These are phyloP conservation scores for Telmatochromis sp. DNA, from an alignment of 2,113 vertebrate genomes.

Conservation along the genomic window DNA sequence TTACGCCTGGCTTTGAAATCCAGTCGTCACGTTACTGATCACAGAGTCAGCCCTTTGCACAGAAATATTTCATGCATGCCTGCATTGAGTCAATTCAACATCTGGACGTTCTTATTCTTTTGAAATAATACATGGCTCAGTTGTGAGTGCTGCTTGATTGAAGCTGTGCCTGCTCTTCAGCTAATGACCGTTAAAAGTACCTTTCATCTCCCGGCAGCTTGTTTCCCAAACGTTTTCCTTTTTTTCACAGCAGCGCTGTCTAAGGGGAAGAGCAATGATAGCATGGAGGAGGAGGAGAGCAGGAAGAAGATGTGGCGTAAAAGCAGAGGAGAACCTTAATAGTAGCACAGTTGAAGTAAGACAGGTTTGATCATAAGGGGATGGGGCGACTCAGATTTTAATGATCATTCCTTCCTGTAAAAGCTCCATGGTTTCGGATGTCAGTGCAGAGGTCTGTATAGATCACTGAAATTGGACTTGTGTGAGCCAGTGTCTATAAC, in stretches of 20 bases:
- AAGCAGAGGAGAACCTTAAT: neutral
- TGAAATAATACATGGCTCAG: slow-evolving; percentile 1
- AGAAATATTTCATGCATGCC: neutral
- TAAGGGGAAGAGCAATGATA: neutral
- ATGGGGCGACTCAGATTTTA: neutral
- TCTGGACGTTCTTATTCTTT: neutral
- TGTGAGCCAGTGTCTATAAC: neutral
- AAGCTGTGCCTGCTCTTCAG: slow-evolving; percentile 21
- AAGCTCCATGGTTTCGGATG: neutral
- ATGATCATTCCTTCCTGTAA: neutral
- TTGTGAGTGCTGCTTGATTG: slow-evolving; percentile 32
- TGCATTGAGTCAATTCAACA: neutral
- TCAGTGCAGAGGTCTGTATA: neutral
- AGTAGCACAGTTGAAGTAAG: neutral
- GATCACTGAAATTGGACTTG: neutral
- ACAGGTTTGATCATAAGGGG: neutral
- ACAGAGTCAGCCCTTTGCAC: neutral
- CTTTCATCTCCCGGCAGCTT: slow-evolving; percentile 20
- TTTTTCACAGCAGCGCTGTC: neutral
- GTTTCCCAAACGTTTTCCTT: neutral
- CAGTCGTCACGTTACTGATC: neutral
- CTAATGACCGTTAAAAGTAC: slow-evolving; percentile 47
- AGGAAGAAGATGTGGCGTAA: neutral
- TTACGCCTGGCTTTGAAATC: neutral
- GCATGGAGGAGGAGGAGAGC: neutral